Conservation (phyloP, 2,113 vertebrate species). For the Gymnarchus niloticus region DNA sequence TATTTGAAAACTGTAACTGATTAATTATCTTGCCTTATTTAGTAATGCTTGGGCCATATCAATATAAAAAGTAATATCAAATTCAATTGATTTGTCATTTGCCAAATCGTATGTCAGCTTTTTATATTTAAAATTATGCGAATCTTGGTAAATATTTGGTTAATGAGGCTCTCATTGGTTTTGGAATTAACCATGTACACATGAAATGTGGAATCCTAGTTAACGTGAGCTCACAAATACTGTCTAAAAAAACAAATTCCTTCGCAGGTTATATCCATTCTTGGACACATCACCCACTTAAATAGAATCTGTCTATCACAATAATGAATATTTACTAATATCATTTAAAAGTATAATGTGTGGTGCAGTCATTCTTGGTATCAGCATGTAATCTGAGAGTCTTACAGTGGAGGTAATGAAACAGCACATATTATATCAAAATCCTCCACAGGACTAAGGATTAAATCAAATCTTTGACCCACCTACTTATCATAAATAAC, state of each 20-base stretch:
- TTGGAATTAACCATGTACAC: not conserved
- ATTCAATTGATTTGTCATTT: not conserved
- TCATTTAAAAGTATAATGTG: not conserved
- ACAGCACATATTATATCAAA: constrained; percentile 1
- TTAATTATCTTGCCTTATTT: not conserved
- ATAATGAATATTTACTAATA: constrained; percentile 9
- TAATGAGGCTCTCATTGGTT: not conserved
- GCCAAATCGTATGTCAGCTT: not conserved
- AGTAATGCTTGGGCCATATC: not conserved
- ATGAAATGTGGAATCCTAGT: no score
- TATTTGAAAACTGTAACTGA: not conserved
- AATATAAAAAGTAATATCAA: not conserved
- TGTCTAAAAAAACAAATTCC: not conserved
- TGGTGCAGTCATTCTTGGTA: not conserved
- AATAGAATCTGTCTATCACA: not conserved
- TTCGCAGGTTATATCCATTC: not conserved
- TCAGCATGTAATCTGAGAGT: not conserved
- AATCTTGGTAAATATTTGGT: not conserved
- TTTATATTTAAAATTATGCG: no score
- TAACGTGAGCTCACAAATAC: not conserved
- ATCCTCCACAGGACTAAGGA: constrained; percentile 1
- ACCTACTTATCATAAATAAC: constrained; percentile 26
- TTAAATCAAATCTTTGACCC: constrained; percentile 26
- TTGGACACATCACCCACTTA: not conserved
- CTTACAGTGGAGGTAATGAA: constrained; percentile 7